Conservation (phyloP, 2,797 vertebrate genomes). For the Hafferia zeledoni region DNA sequence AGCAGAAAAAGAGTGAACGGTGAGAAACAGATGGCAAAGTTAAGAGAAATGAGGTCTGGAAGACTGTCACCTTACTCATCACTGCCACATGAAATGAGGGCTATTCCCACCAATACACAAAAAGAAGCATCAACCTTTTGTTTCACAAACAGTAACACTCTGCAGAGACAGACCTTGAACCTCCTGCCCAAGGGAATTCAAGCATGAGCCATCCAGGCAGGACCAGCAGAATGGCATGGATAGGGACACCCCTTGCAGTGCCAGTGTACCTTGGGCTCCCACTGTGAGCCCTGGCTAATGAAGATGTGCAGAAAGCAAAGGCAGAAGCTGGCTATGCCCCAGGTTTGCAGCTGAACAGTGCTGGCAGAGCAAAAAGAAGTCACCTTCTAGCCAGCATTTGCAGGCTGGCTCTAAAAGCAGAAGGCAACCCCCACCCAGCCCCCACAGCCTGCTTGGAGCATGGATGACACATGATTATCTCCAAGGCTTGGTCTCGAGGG, state of each 20-base stretch:
- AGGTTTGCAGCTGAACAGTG: background rate
- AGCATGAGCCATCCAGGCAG: background rate
- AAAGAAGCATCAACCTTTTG: background rate
- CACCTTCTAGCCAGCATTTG: background rate
- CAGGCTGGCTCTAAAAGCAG: background rate
- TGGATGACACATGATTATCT: background rate
- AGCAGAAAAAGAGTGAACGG: background rate
- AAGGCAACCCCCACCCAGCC: background rate
- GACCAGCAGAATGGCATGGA: background rate
- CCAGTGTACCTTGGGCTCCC: background rate
- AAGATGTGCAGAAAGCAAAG: background rate
- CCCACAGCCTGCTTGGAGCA: accelerated
- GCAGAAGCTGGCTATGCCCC: background rate
- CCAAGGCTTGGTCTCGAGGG: background rate
- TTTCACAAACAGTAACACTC: background rate
- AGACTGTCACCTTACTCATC: background rate
- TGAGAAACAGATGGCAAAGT: background rate
- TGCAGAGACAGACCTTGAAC: background rate
- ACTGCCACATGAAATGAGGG: background rate
- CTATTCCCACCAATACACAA: background rate
- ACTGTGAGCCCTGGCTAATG: background rate
- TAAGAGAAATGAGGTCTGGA: background rate
- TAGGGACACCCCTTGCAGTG: background rate
- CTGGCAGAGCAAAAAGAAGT: background rate
- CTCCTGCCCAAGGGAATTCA: background rate